Conservation (phyloP, 2,888 invertebrate genomes). For the Troilus luridus region DNA sequence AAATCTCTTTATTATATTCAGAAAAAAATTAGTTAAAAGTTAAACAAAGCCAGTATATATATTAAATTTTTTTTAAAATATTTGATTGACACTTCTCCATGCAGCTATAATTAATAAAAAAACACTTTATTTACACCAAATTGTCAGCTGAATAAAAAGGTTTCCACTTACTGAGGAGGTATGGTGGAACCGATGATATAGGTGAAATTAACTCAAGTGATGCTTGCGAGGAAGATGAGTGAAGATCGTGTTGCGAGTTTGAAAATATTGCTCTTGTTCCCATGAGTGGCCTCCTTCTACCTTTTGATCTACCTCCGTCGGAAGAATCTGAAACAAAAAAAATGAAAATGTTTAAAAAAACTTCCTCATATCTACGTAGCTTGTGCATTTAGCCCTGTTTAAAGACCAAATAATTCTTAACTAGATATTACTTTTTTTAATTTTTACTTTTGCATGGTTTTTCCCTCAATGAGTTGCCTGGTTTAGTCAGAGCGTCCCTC, state of each 20-base stretch:
- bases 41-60: not conserved
- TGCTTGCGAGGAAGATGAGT: slow-evolving; percentile 60
- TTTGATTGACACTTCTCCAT: not conserved
- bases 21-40: not conserved
- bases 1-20: not conserved
- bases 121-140: not conserved
- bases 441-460: no score
- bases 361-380: not conserved
- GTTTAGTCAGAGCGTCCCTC: no score
- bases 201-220: slow-evolving; percentile 69
- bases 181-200: slow-evolving; percentile 70
- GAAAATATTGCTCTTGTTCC: slow-evolving; percentile 79
- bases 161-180: slow-evolving; percentile 72
- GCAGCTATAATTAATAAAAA: not conserved
- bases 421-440: no score
- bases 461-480: no score
- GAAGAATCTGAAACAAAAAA: slow-evolving; percentile 35
- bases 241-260: slow-evolving; percentile 67
- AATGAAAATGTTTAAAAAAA: not conserved
- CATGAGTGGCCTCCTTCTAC: slow-evolving; percentile 78
- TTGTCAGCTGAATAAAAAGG: not conserved
- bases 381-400: no score
- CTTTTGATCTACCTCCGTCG: slow-evolving; percentile 35
- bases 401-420: no score
- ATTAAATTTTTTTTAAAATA: not conserved